Percentiles rank a stretch among this genome's conserved stretches.
Evolutionary conservation across 1,140 invertebrate species (phyloP).

Genomic region (Gyrodactylus salaris): DNA sequence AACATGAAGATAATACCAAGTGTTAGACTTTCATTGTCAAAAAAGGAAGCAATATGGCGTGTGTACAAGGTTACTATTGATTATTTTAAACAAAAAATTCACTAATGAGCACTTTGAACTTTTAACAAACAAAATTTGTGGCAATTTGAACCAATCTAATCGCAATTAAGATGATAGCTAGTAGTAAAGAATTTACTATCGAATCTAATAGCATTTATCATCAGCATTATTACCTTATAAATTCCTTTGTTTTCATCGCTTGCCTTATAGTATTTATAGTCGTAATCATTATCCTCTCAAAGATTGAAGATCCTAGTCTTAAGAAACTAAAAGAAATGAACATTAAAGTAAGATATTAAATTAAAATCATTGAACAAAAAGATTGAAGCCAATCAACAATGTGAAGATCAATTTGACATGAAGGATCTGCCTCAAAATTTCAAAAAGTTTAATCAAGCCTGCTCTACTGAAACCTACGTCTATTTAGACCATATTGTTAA

Average conservation of each 20-base stretch:
- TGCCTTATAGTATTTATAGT: background rate
- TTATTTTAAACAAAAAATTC: background rate
- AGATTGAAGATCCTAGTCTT: background rate
- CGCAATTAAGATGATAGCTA: background rate
- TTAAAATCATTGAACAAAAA: background rate
- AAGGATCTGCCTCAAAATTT: background rate
- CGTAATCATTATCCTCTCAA: background rate
- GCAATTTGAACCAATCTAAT: background rate
- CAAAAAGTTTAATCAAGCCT: too few species aligned
- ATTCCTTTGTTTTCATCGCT: background rate
- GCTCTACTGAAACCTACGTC: background rate
- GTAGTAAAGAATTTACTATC: background rate
- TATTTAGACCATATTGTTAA: background rate
- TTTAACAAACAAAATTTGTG: background rate
- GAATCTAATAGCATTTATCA: background rate
- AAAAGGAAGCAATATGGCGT: background rate
- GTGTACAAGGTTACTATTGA: background rate
- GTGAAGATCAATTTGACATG: background rate
- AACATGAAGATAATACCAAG: too few species aligned
- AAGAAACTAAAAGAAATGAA: background rate
- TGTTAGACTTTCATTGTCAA: background rate
- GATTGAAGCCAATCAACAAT: background rate
- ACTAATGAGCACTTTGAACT: background rate
- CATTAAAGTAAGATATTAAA: background rate
- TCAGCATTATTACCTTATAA: background rate